Conservation (phyloP, 2,113 vertebrate genomes). For the Dissostichus mawsoni region DNA sequence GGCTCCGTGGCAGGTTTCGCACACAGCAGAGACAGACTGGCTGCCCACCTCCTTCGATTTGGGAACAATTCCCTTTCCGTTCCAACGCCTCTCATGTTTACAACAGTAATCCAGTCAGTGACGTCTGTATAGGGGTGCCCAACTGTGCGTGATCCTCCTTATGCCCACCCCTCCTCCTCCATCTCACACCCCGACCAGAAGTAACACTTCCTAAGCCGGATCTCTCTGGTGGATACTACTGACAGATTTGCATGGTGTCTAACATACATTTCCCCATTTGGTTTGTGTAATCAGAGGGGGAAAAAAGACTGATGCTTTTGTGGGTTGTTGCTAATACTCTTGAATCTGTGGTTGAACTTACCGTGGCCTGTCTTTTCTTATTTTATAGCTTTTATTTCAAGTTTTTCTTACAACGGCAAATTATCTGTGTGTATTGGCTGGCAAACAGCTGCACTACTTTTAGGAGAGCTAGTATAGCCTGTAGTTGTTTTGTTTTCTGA, state of each 20-base stretch:
- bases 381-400: conserved; percentile 8
- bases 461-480: conserved; percentile 44
- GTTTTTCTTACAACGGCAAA: conserved; percentile 12
- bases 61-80: conserved; percentile 43
- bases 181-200: conserved; percentile 20
- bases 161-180: conserved; percentile 10
- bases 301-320: conserved; percentile 19
- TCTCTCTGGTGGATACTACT: conserved; percentile 43
- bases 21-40: conserved; percentile 36
- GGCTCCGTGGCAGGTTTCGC: conserved; percentile 44
- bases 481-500: conserved; percentile 65
- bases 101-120: conserved; percentile 56
- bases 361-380: background rate
- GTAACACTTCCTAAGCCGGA: conserved; percentile 10
- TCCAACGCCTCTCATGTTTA: conserved; percentile 53
- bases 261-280: conserved; percentile 37
- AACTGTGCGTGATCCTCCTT: conserved; percentile 53
- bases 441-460: conserved; percentile 43
- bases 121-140: conserved; percentile 45
- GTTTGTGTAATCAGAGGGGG: conserved; percentile 37
- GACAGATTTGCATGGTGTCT: conserved; percentile 18
- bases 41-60: conserved; percentile 32
- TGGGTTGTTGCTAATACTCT: conserved; percentile 22
- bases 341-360: conserved; percentile 30
- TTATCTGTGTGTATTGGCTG: conserved; percentile 27